Conservation (phyloP, 2,113 vertebrate genomes). For the Oryzias melastigma region DNA sequence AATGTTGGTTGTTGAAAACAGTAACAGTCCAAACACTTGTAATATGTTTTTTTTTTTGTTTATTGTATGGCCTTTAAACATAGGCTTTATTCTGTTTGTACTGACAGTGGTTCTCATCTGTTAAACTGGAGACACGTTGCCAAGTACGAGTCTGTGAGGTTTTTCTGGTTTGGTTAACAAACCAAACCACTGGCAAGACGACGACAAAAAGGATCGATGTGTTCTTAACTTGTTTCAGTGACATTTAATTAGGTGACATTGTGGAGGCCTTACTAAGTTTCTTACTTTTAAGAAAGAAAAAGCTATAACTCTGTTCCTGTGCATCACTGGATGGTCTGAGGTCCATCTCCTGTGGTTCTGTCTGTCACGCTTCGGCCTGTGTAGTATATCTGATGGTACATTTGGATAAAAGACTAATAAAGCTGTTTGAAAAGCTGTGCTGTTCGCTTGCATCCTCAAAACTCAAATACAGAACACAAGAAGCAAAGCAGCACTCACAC, state of each 20-base stretch:
- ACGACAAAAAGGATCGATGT: constrained; percentile 60
- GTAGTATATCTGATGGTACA: constrained; percentile 77
- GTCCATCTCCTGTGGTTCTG: constrained; percentile 53
- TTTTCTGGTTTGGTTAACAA: constrained; percentile 62
- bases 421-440: constrained; percentile 70
- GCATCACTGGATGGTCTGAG: constrained; percentile 57
- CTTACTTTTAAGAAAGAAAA: constrained; percentile 74
- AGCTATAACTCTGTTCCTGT: constrained; percentile 61
- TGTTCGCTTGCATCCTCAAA: constrained; percentile 10
- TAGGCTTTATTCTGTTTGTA: constrained; percentile 71
- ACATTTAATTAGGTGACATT: constrained; percentile 72
- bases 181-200: constrained; percentile 58
- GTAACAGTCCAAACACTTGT: constrained; percentile 73
- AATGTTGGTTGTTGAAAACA: constrained; percentile 74
- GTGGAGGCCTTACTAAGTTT: constrained; percentile 82
- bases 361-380: constrained; percentile 74
- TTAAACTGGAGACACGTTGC: constrained; percentile 68
- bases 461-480: constrained; percentile 13
- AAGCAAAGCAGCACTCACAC: background rate
- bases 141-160: constrained; percentile 75
- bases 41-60: constrained; percentile 64
- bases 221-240: constrained; percentile 70
- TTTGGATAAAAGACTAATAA: constrained; percentile 83
- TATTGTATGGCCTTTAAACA: constrained; percentile 69
- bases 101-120: constrained; percentile 70